phyloP scores from a whole-genome alignment of 30 jellyfish, hydroid and myxozoan genomes.

The Chironex yamaguchii region DNA sequence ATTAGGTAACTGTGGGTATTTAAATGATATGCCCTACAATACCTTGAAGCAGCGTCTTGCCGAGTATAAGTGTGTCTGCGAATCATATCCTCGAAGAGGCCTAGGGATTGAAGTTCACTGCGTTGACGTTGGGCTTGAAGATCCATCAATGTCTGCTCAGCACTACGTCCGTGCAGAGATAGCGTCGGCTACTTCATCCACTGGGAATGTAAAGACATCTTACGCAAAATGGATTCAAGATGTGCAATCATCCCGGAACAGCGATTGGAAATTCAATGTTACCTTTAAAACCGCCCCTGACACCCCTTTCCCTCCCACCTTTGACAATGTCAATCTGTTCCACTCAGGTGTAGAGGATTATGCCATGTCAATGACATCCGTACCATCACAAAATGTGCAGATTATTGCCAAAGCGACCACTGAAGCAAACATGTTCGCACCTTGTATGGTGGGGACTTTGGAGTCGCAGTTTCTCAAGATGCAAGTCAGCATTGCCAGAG shows the following conservation, averaged over 20 bases:
- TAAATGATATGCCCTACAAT: constrained; percentile 35
- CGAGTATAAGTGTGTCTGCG: constrained; percentile 35
- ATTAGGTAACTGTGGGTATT: constrained; percentile 64
- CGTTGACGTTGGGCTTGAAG: constrained; percentile 61
- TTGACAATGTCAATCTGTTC: constrained; percentile 48
- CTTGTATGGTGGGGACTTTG: constrained; percentile 71
- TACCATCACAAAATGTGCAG: constrained; percentile 40
- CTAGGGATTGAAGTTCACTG: constrained; percentile 73
- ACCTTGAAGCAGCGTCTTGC: constrained; percentile 26
- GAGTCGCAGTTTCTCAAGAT: constrained; percentile 63
- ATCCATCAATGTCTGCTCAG: constrained; percentile 60
- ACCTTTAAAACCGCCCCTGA: constrained; percentile 44
- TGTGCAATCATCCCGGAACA: constrained; percentile 64
- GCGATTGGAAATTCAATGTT: constrained; percentile 67
- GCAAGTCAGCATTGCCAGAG: constrained; percentile 54
- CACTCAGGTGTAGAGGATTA: constrained; percentile 63
- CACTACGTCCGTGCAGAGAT: constrained; percentile 4
- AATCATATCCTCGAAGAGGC: constrained; percentile 57
- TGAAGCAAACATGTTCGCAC: constrained; percentile 49
- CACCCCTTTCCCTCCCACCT: constrained; percentile 49
- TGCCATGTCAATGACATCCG: constrained; percentile 63
- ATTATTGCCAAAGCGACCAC: constrained; percentile 57
- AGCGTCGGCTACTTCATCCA: not conserved
- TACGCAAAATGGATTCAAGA: constrained; percentile 61
- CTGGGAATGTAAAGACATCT: constrained; percentile 17